Percentiles rank a stretch among this genome's conserved stretches.
Conservation (phyloP, 2,797 vertebrate species). For the Euphonia xanthogaster region DNA sequence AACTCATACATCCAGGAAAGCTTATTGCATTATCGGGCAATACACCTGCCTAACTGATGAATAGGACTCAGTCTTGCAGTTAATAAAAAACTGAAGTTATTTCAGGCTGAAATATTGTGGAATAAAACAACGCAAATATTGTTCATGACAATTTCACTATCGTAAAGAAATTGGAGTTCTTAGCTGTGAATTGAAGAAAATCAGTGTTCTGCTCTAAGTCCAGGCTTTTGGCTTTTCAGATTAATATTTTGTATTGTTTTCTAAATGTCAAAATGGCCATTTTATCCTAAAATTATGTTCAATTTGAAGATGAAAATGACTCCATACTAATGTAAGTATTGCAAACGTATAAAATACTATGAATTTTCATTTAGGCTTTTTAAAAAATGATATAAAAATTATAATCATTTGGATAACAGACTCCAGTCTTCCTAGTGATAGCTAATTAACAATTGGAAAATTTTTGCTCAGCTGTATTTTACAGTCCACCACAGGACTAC, state of each 20-base stretch:
- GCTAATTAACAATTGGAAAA: neutral
- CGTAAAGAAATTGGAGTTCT: conserved; percentile 29
- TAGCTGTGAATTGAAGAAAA: conserved; percentile 22
- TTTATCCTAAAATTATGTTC: neutral
- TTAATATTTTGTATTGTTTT: neutral
- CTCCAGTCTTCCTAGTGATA: neutral
- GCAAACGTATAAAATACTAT: neutral
- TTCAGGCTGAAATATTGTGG: conserved; percentile 55
- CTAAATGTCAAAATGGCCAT: neutral
- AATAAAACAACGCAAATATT: conserved; percentile 59
- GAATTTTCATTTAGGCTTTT: neutral
- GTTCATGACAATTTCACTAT: conserved; percentile 36
- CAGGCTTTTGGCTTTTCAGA: neutral
- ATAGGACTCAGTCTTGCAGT: conserved; percentile 76
- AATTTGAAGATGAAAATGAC: neutral
- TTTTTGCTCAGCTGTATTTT: neutral
- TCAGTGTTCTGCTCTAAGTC: neutral
- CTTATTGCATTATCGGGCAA: conserved; percentile 78
- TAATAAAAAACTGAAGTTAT: conserved; percentile 77
- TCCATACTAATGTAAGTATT: neutral
- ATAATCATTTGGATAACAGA: neutral
- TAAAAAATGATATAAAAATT: neutral
- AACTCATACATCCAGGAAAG: conserved; percentile 71
- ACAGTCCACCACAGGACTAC: neutral
- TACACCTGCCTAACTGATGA: conserved; percentile 79